Conservation (phyloP, 2,888 invertebrate genomes). For the Lingula anatina region DNA sequence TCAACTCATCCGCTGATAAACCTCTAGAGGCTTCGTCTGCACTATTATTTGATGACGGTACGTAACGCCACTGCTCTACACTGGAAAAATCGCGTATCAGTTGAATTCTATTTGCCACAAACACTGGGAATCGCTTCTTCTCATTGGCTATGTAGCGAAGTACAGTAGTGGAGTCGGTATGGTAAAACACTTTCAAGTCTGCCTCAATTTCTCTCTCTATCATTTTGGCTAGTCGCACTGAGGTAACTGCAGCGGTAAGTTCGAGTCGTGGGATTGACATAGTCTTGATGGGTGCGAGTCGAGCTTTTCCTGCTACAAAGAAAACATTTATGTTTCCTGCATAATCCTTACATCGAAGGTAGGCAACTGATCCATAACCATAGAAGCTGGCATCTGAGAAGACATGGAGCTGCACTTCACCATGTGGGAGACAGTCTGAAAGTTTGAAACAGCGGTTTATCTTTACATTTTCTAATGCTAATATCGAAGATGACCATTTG, state of each 20-base stretch:
- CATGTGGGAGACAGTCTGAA: not conserved
- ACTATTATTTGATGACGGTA: not conserved
- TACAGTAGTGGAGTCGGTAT: not conserved
- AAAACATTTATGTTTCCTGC: not conserved
- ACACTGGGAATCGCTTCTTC: not conserved
- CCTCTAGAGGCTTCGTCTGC: not conserved
- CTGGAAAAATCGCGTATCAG: not conserved
- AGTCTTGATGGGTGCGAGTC: constrained; percentile 1
- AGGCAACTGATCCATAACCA: not conserved
- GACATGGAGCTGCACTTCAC: not conserved
- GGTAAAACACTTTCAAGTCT: not conserved
- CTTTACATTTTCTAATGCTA: not conserved
- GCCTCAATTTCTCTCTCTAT: not conserved
- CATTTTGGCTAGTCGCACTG: not conserved
- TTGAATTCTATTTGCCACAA: not conserved
- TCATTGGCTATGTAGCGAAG: not conserved
- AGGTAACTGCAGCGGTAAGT: not conserved
- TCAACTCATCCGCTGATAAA: not conserved
- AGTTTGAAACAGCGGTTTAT: constrained; percentile 2
- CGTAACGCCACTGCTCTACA: not conserved
- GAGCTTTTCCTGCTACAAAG: constrained; percentile 1
- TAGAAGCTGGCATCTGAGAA: not conserved
- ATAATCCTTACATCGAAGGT: not conserved
- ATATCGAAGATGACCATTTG: not conserved
- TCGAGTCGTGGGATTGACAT: constrained; percentile 1